Evolutionary conservation across 2,797 vertebrate species (phyloP).

Genomic region (Brachyalestes nurse): DNA sequence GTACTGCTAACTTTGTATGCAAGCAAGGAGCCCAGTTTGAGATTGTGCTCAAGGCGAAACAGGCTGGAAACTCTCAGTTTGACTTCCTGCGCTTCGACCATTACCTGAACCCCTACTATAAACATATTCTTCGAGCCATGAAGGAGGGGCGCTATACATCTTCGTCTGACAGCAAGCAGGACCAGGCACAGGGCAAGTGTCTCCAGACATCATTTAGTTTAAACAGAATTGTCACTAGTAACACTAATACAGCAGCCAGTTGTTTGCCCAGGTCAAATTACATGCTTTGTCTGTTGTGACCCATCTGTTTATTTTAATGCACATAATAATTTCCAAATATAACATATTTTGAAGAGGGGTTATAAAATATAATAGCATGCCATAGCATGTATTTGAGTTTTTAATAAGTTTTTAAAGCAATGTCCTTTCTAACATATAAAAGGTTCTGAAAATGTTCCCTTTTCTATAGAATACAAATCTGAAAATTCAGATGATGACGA

Average conservation of each 20-base stretch:
- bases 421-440: too few relatives aligned
- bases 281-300: too few relatives aligned
- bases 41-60: slow-evolving; percentile 98
- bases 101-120: slow-evolving; percentile 99
- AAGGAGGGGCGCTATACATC: slow-evolving; percentile 91
- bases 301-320: too few relatives aligned
- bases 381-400: too few relatives aligned
- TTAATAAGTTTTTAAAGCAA: too few relatives aligned
- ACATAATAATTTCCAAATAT: too few relatives aligned
- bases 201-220: not conserved
- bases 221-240: too few relatives aligned
- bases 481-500: slow-evolving; percentile 82
- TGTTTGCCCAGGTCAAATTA: too few relatives aligned
- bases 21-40: slow-evolving; percentile 98
- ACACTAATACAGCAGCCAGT: too few relatives aligned
- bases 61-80: slow-evolving; percentile 95
- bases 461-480: slow-evolving; percentile 70
- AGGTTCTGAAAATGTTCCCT: not conserved
- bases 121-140: slow-evolving; percentile 94
- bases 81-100: slow-evolving; percentile 98
- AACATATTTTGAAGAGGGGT: too few relatives aligned
- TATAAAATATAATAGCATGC: too few relatives aligned
- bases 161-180: slow-evolving; percentile 74
- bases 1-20: slow-evolving; percentile 94
- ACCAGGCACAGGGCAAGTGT: slow-evolving; percentile 80